phyloP scores from a whole-genome alignment of 2,888 invertebrate genomes.

The Protophormia terraenovae region DNA sequence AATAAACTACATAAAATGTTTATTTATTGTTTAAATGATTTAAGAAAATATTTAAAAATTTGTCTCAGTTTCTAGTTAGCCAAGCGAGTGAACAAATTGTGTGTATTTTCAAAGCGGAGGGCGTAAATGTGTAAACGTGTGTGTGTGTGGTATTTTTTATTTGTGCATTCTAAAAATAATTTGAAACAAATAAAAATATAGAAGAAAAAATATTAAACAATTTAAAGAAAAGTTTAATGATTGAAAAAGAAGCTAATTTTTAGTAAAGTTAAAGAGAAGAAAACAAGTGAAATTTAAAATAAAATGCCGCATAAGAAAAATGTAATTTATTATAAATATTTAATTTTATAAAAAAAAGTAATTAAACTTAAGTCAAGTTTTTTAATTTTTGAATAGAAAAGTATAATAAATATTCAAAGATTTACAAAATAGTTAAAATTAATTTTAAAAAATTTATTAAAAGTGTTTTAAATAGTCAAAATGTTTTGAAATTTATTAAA shows the following conservation, averaged over 20 bases:
- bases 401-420: too few species aligned
- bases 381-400: too few species aligned
- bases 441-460: too few species aligned
- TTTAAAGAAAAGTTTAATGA: not conserved
- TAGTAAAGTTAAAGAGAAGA: not conserved
- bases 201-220: not conserved
- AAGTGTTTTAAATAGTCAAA: too few species aligned
- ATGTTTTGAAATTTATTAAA: too few species aligned
- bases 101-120: not conserved
- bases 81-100: conserved; percentile 21
- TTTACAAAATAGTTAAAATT: too few species aligned
- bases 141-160: not conserved
- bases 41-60: not conserved
- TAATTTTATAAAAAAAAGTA: not conserved
- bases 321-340: conserved; percentile 31
- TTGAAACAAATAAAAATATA: not conserved
- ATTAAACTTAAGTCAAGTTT: not conserved
- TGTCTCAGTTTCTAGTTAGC: conserved; percentile 51
- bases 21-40: conserved; percentile 53
- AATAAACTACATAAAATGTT: conserved; percentile 19
- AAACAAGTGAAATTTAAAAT: not conserved
- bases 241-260: not conserved
- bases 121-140: not conserved
- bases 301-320: conserved; percentile 54
- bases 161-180: conserved; percentile 39